Percentiles rank a stretch among this genome's conserved stretches.
Conservation (phyloP, 2,888 invertebrate genomes). For the Patella depressa region DNA sequence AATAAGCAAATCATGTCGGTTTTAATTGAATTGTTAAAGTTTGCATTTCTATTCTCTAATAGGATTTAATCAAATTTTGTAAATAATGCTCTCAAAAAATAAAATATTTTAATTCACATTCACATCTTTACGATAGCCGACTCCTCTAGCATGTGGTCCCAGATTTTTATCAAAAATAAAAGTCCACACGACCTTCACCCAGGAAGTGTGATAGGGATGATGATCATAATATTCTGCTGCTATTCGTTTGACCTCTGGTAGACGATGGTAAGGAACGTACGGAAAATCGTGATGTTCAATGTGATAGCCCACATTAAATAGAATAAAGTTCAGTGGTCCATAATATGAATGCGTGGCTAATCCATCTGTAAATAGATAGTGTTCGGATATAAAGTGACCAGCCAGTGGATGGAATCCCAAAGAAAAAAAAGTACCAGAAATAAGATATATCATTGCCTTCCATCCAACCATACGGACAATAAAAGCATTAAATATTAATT, state of each 20-base stretch:
- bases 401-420: conserved; percentile 69
- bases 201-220: conserved; percentile 94
- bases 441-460: conserved; percentile 63
- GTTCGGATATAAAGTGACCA: conserved; percentile 71
- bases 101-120: neutral
- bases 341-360: conserved; percentile 70
- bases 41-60: too few relatives aligned
- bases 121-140: conserved; percentile 55
- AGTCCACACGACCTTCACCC: conserved; percentile 92
- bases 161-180: conserved; percentile 95
- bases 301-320: conserved; percentile 71
- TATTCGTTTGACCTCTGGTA: conserved; percentile 68
- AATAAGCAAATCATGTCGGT: too few relatives aligned
- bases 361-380: conserved; percentile 66
- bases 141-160: conserved; percentile 91
- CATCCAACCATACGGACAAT: conserved; percentile 59
- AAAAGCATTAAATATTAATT: conserved; percentile 57
- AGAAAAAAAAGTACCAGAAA: conserved; percentile 64
- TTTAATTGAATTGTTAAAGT: too few relatives aligned
- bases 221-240: conserved; percentile 95
- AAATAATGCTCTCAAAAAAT: too few relatives aligned
- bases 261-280: conserved; percentile 67
- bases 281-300: conserved; percentile 72
- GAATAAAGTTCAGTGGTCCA: conserved; percentile 69
- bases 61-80: too few relatives aligned